Evolutionary conservation across 2,113 vertebrate species (phyloP).

Genomic region (Hemicordylus capensis): DNA sequence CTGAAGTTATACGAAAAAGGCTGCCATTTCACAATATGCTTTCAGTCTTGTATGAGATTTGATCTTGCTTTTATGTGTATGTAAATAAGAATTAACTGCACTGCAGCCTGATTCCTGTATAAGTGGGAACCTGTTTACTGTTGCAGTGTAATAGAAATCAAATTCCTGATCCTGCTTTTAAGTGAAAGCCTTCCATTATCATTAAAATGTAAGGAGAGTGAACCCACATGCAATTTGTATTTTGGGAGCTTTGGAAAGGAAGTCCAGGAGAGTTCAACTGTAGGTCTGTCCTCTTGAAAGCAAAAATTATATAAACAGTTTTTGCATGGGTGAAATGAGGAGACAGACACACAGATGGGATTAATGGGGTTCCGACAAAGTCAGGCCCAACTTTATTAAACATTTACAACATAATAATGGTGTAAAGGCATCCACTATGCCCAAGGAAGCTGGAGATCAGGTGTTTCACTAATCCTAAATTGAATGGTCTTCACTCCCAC

Average conservation of each 20-base stretch:
- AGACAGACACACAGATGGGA: too few relatives aligned
- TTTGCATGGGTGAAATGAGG: too few relatives aligned
- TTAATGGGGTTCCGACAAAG: too few relatives aligned
- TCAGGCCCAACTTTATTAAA: too few relatives aligned
- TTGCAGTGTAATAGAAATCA: not conserved
- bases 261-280: too few relatives aligned
- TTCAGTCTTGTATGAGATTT: not conserved
- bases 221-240: not conserved
- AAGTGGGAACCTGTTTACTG: not conserved
- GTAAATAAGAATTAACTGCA: conserved; percentile 4
- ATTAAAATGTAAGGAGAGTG: not conserved
- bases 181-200: not conserved
- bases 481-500: too few relatives aligned
- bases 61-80: conserved; percentile 18
- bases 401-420: too few relatives aligned
- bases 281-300: not conserved
- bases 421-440: too few relatives aligned
- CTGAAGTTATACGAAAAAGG: conserved; percentile 7
- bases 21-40: conserved; percentile 1
- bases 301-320: too few relatives aligned
- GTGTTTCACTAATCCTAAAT: too few relatives aligned
- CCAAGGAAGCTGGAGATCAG: too few relatives aligned
- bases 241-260: not conserved
- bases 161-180: not conserved
- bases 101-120: conserved; percentile 11